Evolutionary conservation across 1,140 invertebrate species (phyloP), one percentile per base, ranked within the genome.

Genomic region (Ganaspis sp.): DNA sequence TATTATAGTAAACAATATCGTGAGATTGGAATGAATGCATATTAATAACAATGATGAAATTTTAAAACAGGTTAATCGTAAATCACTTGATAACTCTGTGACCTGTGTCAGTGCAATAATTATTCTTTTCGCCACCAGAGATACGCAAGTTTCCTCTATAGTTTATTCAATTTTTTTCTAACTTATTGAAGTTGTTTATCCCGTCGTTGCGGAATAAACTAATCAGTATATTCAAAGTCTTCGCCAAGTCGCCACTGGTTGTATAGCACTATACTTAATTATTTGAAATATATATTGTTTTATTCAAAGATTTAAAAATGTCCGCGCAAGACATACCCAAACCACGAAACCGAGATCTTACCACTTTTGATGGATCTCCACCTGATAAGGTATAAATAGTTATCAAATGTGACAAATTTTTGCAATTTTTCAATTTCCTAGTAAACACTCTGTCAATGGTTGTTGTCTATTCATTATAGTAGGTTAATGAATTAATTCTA

Each of bases 361-460:
- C 1, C 40, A 5, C 21, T 5, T 42, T 64, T 17, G 49, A 40
- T 40, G 74, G 74, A 26, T 76, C 74, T 38, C 74, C 74, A 23
- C 69, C 70, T 37, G 74, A 76, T 38, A 76, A 76, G 74, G 74
- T 76, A 19, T 12, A 40, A 3, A 40, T 40, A 11, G 9, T 40
- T 40, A 11, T 40, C 38, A 1, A 40, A 11, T 40, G 9, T 4
- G 9, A 11, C 6, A 40, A 40, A 40, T 40, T 40, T 11, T 40
- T 3, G 15, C 9, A 40, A 40, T 40, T 40, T 40, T 40, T 12
- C 15, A 40, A 40, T 40, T 40, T 40, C 15, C 9, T 40, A 40
- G 9, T 40, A 8, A 11, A 40, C 38, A 8, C n/a, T n/a, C n/a
- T n/a, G n/a, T n/a, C n/a, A n/a, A n/a, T n/a, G n/a, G n/a, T n/a